A percentile compares a stretch with the other conserved stretches of the same genome.
Conservation (phyloP, 2,113 vertebrate species). For the Agelaius tricolor region DNA sequence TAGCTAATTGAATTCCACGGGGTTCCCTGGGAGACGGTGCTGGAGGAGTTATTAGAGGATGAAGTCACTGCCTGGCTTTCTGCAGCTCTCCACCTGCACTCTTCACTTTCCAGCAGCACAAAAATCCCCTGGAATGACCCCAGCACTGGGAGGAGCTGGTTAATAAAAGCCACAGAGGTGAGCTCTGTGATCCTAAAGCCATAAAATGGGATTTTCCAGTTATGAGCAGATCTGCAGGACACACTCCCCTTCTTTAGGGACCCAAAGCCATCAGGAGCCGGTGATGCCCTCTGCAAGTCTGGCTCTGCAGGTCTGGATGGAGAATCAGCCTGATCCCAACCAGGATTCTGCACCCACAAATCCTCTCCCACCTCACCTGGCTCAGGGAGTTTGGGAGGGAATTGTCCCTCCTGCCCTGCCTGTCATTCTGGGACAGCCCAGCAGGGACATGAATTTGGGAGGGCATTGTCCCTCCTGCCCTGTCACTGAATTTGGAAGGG, state of each 20-base stretch:
- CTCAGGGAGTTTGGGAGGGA: rapidly evolving
- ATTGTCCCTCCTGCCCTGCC: no score
- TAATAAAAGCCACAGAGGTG: neutral
- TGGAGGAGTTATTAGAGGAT: conserved; percentile 37
- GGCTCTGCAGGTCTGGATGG: rapidly evolving
- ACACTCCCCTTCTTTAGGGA: neutral
- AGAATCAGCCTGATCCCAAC: rapidly evolving
- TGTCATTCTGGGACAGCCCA: no score
- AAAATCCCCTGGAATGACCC: neutral
- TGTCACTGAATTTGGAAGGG: no score
- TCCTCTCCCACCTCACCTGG: neutral
- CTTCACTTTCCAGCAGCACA: neutral
- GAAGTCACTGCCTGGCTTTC: conserved; percentile 25
- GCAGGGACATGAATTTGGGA: neutral
- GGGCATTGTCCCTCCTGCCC: neutral
- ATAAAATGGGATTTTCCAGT: neutral
- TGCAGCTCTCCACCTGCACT: neutral
- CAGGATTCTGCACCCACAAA: neutral
- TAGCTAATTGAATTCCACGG: conserved; percentile 69
- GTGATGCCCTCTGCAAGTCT: neutral
- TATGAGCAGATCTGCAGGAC: neutral
- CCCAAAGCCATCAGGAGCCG: neutral
- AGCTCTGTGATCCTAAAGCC: neutral
- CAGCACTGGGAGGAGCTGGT: neutral
- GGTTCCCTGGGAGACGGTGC: conserved; percentile 58